Base-by-base conservation (phyloP, 2,113 vertebrate species). In the Rhinoderma darwinii region DNA sequence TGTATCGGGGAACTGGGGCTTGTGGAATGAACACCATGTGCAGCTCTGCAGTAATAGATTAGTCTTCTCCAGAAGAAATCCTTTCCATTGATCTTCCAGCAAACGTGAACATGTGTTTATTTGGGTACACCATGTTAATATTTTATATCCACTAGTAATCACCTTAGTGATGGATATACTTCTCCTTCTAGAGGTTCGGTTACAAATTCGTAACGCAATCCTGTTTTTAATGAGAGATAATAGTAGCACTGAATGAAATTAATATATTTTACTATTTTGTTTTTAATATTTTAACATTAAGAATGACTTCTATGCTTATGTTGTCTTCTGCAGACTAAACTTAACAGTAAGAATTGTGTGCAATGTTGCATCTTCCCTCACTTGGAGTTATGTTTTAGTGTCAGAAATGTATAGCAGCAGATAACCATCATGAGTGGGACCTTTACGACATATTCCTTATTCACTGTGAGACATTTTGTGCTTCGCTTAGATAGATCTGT, bases 11-110 rank as follows among this genome's bases (percentile, higher is more conserved):
- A 1, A 94, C 93, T 9, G 93, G 91, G 25, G 93, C 96, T 25
- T 98, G 97, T 77, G 97, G 97, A 11, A 96, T 98, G 90, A 96
- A 97, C 90, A 91, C 88, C 82, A 97, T 97, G 96, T 95, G 95
- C 90, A 96, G 95, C 73, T 97, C 97, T 0, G 96, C 96, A 7
- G 90, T 97, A 32, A 90, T 98, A 88, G 91, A 93, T 88, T 97
- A 90, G 79, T 18, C 14, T 10, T 63, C 10, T 18, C 22, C 30
- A 6, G 8, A 63, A 22, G 51, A 32, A 20, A 63, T 77, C 83
- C 15, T 47, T 25, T 4, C 4, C 41, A 25, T 17, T 30, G 37
- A 74, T 43, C 35, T 43, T 41, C 50, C 47, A 74, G 2, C 63
- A 30, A 51, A 50, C 44, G 51, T 72, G 18, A 10, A 7, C 15